Evolutionary conservation across 92 coral and sea anemone genomes (phyloP).

Genomic region (Montipora capitata): DNA sequence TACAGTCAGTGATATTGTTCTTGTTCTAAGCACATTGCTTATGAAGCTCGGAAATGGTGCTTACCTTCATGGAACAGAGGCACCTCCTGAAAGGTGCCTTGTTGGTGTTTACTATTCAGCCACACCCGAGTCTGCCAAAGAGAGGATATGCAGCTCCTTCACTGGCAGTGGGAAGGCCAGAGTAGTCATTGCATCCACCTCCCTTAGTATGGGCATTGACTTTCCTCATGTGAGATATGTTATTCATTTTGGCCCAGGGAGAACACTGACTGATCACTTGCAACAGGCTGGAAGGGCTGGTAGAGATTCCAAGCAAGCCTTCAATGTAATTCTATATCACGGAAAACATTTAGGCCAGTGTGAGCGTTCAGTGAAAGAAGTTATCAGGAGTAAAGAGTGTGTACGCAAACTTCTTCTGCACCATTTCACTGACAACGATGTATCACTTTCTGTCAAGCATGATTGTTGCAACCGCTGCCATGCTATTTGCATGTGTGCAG

Average conservation of each 20-base stretch:
- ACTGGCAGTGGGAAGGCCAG: conserved; percentile 56
- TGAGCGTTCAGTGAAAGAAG: conserved; percentile 50
- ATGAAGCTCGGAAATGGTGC: conserved; percentile 44
- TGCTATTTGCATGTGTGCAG: conserved; percentile 26
- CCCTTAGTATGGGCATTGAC: conserved; percentile 83
- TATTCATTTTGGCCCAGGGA: conserved; percentile 78
- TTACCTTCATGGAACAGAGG: conserved; percentile 53
- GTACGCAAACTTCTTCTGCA: conserved; percentile 47
- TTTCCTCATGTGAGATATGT: conserved; percentile 76
- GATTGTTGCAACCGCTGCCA: conserved; percentile 73
- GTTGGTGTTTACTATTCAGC: conserved; percentile 78
- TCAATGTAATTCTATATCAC: conserved; percentile 43
- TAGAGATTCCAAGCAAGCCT: conserved; percentile 53
- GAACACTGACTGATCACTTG: conserved; percentile 73
- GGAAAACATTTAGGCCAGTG: conserved; percentile 72
- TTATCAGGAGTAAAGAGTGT: conserved; percentile 38
- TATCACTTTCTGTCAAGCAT: conserved; percentile 33
- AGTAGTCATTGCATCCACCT: conserved; percentile 76
- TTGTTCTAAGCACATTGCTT: conserved; percentile 57
- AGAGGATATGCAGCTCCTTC: conserved; percentile 58
- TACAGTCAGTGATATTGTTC: conserved; percentile 77
- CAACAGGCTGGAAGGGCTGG: conserved; percentile 88
- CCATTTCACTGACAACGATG: conserved; percentile 42
- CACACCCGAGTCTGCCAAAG: conserved; percentile 68
- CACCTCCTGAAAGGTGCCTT: conserved; percentile 55